Percentiles rank a stretch among this genome's conserved stretches.
Conservation (phyloP, 2,888 invertebrate species). For the Drosophila incognita region DNA sequence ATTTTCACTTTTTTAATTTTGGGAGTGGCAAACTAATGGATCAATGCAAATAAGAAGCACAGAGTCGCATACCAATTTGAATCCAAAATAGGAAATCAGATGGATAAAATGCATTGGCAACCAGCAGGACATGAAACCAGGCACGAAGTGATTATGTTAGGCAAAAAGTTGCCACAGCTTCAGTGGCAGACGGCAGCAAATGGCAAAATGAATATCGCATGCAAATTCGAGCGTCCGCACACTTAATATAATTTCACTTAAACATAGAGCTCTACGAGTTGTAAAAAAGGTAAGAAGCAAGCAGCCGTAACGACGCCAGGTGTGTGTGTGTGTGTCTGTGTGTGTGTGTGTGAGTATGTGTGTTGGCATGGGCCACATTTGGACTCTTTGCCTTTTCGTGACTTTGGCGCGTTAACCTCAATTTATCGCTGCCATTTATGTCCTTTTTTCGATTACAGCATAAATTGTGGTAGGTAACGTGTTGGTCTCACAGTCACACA, state of each 20-base stretch:
- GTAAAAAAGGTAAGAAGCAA: background rate
- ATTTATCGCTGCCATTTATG: constrained; percentile 81
- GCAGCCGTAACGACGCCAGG: background rate
- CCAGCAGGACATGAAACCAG: background rate
- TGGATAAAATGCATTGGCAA: constrained; percentile 42
- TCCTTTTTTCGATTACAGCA: constrained; percentile 78
- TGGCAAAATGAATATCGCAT: constrained; percentile 66
- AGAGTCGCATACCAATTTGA: constrained; percentile 23
- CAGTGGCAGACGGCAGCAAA: constrained; percentile 2
- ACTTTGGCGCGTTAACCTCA: constrained; percentile 80
- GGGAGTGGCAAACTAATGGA: constrained; percentile 8
- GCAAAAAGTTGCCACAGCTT: constrained; percentile 20
- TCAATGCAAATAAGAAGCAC: constrained; percentile 24
- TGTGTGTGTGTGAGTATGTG: constrained; percentile 12
- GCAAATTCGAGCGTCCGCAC: constrained; percentile 76
- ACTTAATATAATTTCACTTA: constrained; percentile 81
- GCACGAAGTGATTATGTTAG: constrained; percentile 24
- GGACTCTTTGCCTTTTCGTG: constrained; percentile 67
- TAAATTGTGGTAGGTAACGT: constrained; percentile 76
- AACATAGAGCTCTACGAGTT: constrained; percentile 50
- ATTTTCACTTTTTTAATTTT: background rate
- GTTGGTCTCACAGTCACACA: constrained; percentile 53
- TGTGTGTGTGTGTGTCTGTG: background rate
- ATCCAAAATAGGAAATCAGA: constrained; percentile 34
- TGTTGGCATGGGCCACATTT: constrained; percentile 40